These are phyloP conservation scores for Diarsia rubi DNA, from an alignment of 2,888 invertebrate genomes.

Conservation along the genomic window DNA sequence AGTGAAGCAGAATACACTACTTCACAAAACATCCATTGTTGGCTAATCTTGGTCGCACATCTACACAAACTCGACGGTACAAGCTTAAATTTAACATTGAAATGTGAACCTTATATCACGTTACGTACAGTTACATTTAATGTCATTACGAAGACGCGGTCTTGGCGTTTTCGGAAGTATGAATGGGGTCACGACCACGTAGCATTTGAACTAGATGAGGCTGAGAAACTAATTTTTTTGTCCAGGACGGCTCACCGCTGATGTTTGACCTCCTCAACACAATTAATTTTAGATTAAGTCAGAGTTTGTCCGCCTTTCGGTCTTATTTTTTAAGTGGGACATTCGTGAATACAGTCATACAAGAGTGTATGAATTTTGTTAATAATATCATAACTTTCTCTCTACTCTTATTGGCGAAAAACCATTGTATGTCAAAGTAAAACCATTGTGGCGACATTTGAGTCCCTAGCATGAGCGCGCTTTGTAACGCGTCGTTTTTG, in stretches of 20 bases:
- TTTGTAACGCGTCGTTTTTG: too few relatives aligned
- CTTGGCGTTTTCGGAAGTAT: slow-evolving; percentile 12
- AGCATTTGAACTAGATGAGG: slow-evolving; percentile 8
- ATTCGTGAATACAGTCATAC: neutral
- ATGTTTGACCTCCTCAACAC: slow-evolving; percentile 11
- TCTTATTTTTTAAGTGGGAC: slow-evolving; percentile 15
- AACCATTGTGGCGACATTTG: neutral
- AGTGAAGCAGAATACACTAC: neutral
- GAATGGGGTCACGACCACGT: slow-evolving; percentile 38
- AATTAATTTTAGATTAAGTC: slow-evolving; percentile 23
- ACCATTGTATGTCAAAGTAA: neutral
- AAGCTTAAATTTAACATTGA: neutral
- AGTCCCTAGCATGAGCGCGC: too few relatives aligned
- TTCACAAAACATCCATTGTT: slow-evolving; percentile 21
- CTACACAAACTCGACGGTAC: neutral
- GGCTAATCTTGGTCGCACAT: slow-evolving; percentile 6
- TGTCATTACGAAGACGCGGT: neutral
- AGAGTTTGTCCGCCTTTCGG: neutral
- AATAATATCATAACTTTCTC: neutral
- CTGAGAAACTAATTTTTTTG: slow-evolving; percentile 19
- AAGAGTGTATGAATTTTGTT: neutral
- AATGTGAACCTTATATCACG: slow-evolving; percentile 18
- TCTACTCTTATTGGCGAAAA: neutral
- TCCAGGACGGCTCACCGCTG: neutral
- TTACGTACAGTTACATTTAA: neutral